A percentile compares a stretch with the other conserved stretches of the same genome.
phyloP scores from a whole-genome alignment of 1,140 invertebrate genomes.

The Archivesica marissinica region DNA sequence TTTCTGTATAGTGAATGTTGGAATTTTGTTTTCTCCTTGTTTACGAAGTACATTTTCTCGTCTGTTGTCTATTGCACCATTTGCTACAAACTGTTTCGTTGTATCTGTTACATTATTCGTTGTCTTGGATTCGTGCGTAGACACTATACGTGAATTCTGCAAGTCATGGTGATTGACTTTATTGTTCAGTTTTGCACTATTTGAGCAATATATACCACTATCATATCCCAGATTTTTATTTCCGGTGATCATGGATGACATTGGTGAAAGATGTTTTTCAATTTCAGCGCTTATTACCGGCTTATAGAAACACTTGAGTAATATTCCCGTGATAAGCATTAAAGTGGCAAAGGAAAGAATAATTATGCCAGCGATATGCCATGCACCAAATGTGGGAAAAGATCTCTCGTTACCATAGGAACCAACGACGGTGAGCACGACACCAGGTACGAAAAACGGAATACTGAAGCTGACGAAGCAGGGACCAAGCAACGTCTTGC shows the following conservation, averaged over 20 bases:
- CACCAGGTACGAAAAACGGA: conserved; percentile 49
- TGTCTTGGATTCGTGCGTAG: conserved; percentile 45
- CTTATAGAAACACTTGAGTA: conserved; percentile 51
- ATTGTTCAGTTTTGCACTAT: neutral
- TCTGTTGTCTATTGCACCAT: neutral
- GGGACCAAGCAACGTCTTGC: conserved; percentile 56
- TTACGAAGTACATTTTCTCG: too few relatives aligned
- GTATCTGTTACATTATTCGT: neutral
- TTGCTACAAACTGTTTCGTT: neutral
- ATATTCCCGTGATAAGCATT: conserved; percentile 40
- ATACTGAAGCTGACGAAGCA: conserved; percentile 57
- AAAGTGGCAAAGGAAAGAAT: conserved; percentile 38
- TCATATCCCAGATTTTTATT: conserved; percentile 55
- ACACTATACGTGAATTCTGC: conserved; percentile 6
- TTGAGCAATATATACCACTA: conserved; percentile 6
- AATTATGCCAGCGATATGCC: conserved; percentile 50
- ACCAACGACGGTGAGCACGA: conserved; percentile 53
- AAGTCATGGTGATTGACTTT: conserved; percentile 44
- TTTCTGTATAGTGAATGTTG: too few relatives aligned
- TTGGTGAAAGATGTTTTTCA: conserved; percentile 50
- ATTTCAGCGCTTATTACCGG: conserved; percentile 56
- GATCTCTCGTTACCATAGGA: conserved; percentile 47
- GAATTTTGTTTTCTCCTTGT: too few relatives aligned
- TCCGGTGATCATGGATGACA: conserved; percentile 41
- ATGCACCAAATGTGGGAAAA: conserved; percentile 47